phyloP scores from a whole-genome alignment of 2,113 vertebrate genomes.

The Syngnathoides biaculeatus region DNA sequence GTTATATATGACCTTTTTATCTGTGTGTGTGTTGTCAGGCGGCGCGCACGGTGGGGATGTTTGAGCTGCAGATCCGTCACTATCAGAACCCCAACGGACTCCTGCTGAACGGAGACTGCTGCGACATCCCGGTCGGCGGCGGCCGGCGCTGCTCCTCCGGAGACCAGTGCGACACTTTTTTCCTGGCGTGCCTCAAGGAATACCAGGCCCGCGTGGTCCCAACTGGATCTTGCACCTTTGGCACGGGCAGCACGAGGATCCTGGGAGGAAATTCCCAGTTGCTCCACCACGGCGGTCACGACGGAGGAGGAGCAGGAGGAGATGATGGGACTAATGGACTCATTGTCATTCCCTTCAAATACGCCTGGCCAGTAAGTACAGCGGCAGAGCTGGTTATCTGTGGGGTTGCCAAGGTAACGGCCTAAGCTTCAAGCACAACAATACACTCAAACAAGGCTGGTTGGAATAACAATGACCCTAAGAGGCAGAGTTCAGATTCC shows the following conservation, averaged over 20 bases:
- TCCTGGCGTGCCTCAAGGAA: constrained; percentile 79
- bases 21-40: constrained; percentile 42
- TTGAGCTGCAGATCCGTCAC: constrained; percentile 77
- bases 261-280: constrained; percentile 74
- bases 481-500: constrained; percentile 22
- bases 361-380: constrained; percentile 79
- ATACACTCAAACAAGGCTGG: constrained; percentile 47
- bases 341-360: constrained; percentile 76
- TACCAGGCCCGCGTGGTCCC: constrained; percentile 74
- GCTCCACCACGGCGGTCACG: constrained; percentile 50
- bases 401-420: constrained; percentile 59
- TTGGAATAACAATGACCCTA: constrained; percentile 53
- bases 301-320: constrained; percentile 37
- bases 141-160: constrained; percentile 61
- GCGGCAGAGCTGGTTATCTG: constrained; percentile 42
- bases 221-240: constrained; percentile 73
- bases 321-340: constrained; percentile 59
- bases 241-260: constrained; percentile 64
- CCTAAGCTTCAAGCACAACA: constrained; percentile 54
- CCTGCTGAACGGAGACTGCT: constrained; percentile 74
- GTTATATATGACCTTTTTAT: not conserved
- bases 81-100: constrained; percentile 70
- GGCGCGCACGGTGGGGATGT: constrained; percentile 66
- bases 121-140: constrained; percentile 60
- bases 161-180: constrained; percentile 75